Percentiles rank a stretch among this genome's conserved stretches.
Evolutionary conservation across 2,888 invertebrate species (phyloP).

Genomic region (Perithous albicinctus): DNA sequence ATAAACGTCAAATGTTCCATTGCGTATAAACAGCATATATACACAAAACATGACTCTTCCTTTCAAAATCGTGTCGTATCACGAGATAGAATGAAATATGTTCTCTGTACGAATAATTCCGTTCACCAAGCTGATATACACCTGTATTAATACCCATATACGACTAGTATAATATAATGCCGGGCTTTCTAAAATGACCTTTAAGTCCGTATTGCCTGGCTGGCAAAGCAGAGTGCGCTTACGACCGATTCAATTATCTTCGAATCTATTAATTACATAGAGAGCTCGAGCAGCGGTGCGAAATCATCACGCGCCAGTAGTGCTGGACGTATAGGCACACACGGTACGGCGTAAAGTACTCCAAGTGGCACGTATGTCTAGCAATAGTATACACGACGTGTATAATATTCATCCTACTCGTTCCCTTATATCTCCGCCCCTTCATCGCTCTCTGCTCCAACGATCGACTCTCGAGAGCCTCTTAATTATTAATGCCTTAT

Average conservation of each 20-base stretch:
- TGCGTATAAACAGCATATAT: neutral
- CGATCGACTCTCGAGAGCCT: constrained; percentile 10
- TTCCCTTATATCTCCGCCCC: constrained; percentile 33
- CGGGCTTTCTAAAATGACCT: constrained; percentile 62
- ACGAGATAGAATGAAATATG: constrained; percentile 1
- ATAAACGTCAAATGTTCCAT: neutral
- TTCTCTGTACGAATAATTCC: constrained; percentile 1
- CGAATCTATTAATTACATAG: constrained; percentile 66
- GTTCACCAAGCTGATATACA: constrained; percentile 20
- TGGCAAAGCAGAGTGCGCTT: constrained; percentile 37
- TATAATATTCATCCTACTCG: constrained; percentile 55
- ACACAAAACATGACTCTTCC: neutral
- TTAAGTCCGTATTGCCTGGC: constrained; percentile 28
- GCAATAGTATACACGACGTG: constrained; percentile 37
- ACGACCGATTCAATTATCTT: constrained; percentile 69
- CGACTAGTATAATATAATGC: constrained; percentile 36
- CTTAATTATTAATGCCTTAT: constrained; percentile 69
- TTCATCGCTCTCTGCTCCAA: constrained; percentile 51
- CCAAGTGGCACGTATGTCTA: constrained; percentile 63
- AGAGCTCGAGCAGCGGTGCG: constrained; percentile 42
- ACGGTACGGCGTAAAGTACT: constrained; percentile 16
- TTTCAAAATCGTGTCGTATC: neutral
- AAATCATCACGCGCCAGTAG: constrained; percentile 48
- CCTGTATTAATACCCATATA: constrained; percentile 30
- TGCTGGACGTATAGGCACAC: constrained; percentile 28